These are phyloP conservation scores for Leptinotarsa defecta DNA, from an alignment of 1,140 invertebrate genomes.

Conservation along the genomic window DNA sequence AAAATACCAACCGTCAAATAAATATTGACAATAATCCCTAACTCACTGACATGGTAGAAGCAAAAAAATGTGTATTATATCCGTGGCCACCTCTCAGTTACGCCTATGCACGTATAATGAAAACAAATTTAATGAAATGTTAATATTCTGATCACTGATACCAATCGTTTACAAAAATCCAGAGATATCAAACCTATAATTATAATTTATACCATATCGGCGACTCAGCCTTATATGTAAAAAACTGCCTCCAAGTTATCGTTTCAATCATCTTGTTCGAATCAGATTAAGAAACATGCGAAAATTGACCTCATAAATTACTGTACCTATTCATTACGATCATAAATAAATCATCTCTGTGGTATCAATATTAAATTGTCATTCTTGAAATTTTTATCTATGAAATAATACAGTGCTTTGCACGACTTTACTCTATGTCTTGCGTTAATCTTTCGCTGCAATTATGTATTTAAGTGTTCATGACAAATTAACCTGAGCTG, in stretches of 20 bases:
- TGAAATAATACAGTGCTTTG: constrained; percentile 18
- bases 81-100: too few species aligned
- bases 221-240: background rate
- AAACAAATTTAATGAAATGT: too few species aligned
- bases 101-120: too few species aligned
- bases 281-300: constrained; percentile 39
- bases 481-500: background rate
- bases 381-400: constrained; percentile 26
- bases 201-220: background rate
- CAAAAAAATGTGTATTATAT: too few species aligned
- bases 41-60: too few species aligned
- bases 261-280: constrained; percentile 42
- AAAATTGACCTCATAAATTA: constrained; percentile 44
- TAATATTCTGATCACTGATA: background rate
- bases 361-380: constrained; percentile 49
- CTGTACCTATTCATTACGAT: constrained; percentile 39
- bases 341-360: constrained; percentile 40
- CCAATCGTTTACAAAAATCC: background rate
- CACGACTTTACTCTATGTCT: constrained; percentile 17
- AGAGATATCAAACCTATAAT: background rate
- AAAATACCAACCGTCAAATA: too few species aligned
- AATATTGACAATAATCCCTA: too few species aligned
- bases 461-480: constrained; percentile 21
- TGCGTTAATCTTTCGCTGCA: background rate
- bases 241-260: constrained; percentile 32